phyloP scores from a whole-genome alignment of 2,113 vertebrate genomes.

The Murina feae region DNA sequence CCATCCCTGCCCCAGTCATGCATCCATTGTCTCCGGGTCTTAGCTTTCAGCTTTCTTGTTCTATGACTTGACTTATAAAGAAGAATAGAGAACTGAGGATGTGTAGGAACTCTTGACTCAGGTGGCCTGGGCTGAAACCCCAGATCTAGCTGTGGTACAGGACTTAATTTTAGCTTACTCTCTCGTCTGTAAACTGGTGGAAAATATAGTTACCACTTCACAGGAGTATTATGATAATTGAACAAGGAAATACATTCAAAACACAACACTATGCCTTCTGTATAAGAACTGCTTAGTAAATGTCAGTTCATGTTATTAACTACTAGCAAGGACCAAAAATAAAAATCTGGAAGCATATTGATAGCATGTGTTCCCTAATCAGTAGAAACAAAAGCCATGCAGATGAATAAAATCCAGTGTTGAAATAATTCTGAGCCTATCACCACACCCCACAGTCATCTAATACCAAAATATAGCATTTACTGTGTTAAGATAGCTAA shows the following conservation, averaged over 20 bases:
- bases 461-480: neutral
- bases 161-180: neutral
- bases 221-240: neutral
- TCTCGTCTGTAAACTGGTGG: neutral
- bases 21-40: too few relatives aligned
- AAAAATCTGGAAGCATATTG: neutral
- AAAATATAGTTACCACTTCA: neutral
- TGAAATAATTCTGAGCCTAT: neutral
- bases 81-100: neutral
- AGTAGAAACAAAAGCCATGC: neutral
- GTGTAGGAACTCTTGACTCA: neutral
- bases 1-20: rapidly evolving
- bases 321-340: neutral
- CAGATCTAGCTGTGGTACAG: neutral
- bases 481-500: neutral
- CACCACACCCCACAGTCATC: neutral
- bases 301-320: neutral
- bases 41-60: neutral
- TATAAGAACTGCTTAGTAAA: neutral
- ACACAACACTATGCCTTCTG: neutral
- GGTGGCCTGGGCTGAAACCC: neutral
- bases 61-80: neutral
- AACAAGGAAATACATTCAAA: neutral
- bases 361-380: neutral
- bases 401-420: neutral